Evolutionary conservation across 2,888 invertebrate genomes (phyloP).

Genomic region (Netelia inedita): DNA sequence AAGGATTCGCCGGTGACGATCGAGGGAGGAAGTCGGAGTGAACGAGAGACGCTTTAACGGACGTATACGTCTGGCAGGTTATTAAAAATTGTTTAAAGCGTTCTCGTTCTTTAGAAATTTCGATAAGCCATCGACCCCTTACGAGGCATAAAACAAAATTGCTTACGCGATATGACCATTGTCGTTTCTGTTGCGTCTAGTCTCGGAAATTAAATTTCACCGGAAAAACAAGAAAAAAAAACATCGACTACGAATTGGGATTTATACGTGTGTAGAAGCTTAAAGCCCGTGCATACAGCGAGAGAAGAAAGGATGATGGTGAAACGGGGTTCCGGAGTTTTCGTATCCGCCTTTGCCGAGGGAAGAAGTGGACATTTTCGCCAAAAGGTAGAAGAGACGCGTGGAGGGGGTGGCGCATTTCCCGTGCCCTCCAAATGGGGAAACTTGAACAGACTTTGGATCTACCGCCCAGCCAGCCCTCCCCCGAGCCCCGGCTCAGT

Average conservation of each 20-base stretch:
- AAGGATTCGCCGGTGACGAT: slow-evolving; percentile 8
- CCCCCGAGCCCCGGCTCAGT: slow-evolving; percentile 4
- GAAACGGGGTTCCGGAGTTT: slow-evolving; percentile 26
- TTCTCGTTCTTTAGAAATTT: slow-evolving; percentile 47
- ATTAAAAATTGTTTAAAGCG: slow-evolving; percentile 48
- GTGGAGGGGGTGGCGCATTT: slow-evolving; percentile 11
- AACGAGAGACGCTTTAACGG: slow-evolving; percentile 51
- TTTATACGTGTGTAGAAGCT: slow-evolving; percentile 40
- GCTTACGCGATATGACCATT: slow-evolving; percentile 1
- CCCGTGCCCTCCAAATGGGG: slow-evolving; percentile 51
- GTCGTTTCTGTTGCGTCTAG: slow-evolving; percentile 12
- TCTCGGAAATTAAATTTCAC: slow-evolving; percentile 38
- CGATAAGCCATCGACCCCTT: slow-evolving; percentile 50
- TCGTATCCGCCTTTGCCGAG: slow-evolving; percentile 36
- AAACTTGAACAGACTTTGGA: slow-evolving; percentile 63
- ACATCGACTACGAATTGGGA: neutral
- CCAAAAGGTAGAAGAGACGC: slow-evolving; percentile 10
- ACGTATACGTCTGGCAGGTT: slow-evolving; percentile 35
- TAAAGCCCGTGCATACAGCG: slow-evolving; percentile 10
- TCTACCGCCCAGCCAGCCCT: neutral
- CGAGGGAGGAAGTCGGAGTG: slow-evolving; percentile 53
- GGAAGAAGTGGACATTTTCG: slow-evolving; percentile 41
- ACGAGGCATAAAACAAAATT: neutral
- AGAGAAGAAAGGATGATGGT: neutral
- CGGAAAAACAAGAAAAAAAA: slow-evolving; percentile 9